A percentile compares a stretch with the other conserved stretches of the same genome.
phyloP scores from a whole-genome alignment of 2,888 invertebrate species.

The Neoitamus cyanurus region DNA sequence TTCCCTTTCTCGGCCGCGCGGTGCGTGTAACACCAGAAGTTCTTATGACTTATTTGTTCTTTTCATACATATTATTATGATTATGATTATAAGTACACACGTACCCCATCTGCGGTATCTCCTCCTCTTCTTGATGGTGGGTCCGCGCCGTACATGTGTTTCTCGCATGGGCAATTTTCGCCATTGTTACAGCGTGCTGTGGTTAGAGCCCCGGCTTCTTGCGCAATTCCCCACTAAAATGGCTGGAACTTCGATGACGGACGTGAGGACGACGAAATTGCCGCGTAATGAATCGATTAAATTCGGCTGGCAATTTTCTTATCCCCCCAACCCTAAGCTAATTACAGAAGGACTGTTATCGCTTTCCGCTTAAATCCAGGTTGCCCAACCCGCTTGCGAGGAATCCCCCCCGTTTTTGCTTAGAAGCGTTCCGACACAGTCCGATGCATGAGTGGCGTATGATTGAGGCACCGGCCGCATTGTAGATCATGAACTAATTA shows the following conservation, averaged over 20 bases:
- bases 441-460: neutral
- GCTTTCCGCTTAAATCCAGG: neutral
- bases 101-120: conserved; percentile 35
- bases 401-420: neutral
- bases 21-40: conserved; percentile 57
- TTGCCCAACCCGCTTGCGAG: neutral
- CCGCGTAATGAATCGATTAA: neutral
- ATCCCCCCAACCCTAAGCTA: neutral
- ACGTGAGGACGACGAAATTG: neutral
- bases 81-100: conserved; percentile 48
- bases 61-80: conserved; percentile 48
- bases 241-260: neutral
- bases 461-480: neutral
- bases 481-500: neutral
- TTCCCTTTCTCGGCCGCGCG: conserved; percentile 12
- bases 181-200: conserved; percentile 21
- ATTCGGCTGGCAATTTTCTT: neutral
- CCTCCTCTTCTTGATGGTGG: conserved; percentile 42
- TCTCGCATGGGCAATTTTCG: conserved; percentile 32
- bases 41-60: conserved; percentile 58
- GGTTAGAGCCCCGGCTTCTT: neutral
- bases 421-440: neutral
- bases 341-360: neutral
- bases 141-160: conserved; percentile 18
- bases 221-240: neutral